Evolutionary conservation across 2,113 vertebrate species (phyloP), one percentile per base, ranked within the genome.

Genomic region (Gavialis gangeticus): DNA sequence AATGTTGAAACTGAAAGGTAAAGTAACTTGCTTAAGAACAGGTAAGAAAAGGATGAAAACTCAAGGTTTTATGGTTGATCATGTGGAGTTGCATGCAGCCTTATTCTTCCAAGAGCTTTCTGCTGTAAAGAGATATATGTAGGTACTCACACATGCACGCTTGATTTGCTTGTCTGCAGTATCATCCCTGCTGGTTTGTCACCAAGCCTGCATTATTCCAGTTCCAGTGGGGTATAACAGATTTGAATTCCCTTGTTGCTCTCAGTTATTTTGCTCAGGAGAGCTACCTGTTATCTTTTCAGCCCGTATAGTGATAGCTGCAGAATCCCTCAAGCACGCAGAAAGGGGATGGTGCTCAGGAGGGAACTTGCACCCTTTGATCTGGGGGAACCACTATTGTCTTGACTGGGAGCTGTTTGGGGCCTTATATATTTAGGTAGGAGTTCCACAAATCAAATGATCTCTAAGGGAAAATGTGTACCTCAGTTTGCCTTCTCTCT

Each of bases 401-500:
- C 60, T 17, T 25, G 84, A 63, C 21, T 18, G 58, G 24, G 37
- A 88, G 46, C 12, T 88, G 3, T 60, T 37, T 69, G 18, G 30
- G 34, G 5, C 10, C n/a, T 71, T 54, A 21, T 0, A 0, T 58
- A 3, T 71, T 71, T 34, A 6, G 76, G 3, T 56, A 12, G 1
- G 67, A 56, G 1, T 6, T 25, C 80, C 5, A 12, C 34, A 60
- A 24, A 30, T 16, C 30, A 78, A 62, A 54, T 76, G 27, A 67
- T 9, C 5, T 1, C 5, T 24, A 14, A 64, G 18, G 14, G 13
- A 37, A 59, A 64, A 86, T 30, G 66, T 84, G 13, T 2, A 1
- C 90, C 90, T 78, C 30, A n/a, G 12, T 91, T 91, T 81, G 12
- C 76, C 21, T 73, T 18, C 58, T 95, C 10, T 84, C 14, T 54